Base-by-base conservation (phyloP, 2,113 vertebrate species). In the Limanda limanda region DNA sequence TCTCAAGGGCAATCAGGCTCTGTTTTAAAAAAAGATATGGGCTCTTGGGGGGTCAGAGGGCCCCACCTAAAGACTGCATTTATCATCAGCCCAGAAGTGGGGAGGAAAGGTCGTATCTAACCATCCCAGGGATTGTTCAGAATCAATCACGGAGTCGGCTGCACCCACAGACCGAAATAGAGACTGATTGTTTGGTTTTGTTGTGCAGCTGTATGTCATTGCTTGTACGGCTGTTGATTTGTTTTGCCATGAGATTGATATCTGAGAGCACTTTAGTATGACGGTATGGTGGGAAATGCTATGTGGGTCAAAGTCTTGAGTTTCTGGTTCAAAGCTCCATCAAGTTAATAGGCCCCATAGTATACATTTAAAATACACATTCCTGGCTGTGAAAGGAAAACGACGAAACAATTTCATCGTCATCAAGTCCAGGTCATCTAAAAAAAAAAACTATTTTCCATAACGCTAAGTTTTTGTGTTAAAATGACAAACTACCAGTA, bases 1-100 rank as follows among this genome's bases (percentile, higher is more conserved):
- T 77, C 86, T 88, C 60, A 2, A 23, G 62, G 71, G 85, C 82
- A 92, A 87, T 91, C 88, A 87, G 77, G 59, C 81, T 83, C 54
- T 78, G 67, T 86, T 78, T 88, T 89, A 31, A 31, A 31, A 31
- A 31, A 7, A 31, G 5, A 31, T 31, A 31, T 31, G 31, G 31
- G 31, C 31, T 31, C 5, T 66, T 3, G 4, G 56, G 51, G 79
- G 85, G 84, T 83, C 78, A 59, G 52, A 61, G 76, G 77, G 82
- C 69, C 59, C 67, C 71, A 86, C 76, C 88, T 91, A 87, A 77
- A 12, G 70, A 48, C 58, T 48, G 1, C 42, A 76, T 89, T 85
- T 68, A 90, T 89, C 91, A 91, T 81, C 83, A 86, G 75, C 71
- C 11, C 56, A 66, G 76, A 84, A 76, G 71, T 68, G 64, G 68